Conservation (phyloP, 2,888 invertebrate species). For the Acanthosepion pharaonis region DNA sequence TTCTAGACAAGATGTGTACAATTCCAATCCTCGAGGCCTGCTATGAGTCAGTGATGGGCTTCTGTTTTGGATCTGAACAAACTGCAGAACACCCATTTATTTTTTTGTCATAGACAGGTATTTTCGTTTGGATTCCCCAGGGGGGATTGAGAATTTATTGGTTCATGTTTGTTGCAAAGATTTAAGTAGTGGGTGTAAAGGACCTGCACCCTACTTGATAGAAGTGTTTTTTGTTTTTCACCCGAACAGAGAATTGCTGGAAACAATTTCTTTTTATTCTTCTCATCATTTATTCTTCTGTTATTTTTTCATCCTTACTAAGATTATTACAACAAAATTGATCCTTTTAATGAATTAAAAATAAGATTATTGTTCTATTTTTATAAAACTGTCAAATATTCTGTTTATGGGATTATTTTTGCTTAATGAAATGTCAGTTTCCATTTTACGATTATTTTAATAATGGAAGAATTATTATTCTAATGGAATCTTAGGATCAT, state of each 20-base stretch:
- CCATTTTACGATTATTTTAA: background rate
- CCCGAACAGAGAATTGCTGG: background rate
- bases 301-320: background rate
- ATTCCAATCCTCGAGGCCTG: slow-evolving; percentile 4
- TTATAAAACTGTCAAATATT: no score
- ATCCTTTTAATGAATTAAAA: background rate
- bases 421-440: background rate
- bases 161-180: background rate
- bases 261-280: background rate
- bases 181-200: background rate
- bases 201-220: background rate
- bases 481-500: background rate
- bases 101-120: background rate
- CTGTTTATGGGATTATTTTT: background rate
- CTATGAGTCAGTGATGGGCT: background rate
- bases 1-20: background rate
- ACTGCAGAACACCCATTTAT: background rate
- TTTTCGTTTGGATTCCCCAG: background rate
- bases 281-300: background rate
- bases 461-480: background rate
- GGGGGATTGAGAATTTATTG: slow-evolving; percentile 18
- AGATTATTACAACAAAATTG: background rate
- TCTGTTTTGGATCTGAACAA: background rate
- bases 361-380: no score
- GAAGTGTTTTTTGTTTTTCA: background rate